Conservation (phyloP, 92 coral and sea anemone species). For the Actinostola sp. region DNA sequence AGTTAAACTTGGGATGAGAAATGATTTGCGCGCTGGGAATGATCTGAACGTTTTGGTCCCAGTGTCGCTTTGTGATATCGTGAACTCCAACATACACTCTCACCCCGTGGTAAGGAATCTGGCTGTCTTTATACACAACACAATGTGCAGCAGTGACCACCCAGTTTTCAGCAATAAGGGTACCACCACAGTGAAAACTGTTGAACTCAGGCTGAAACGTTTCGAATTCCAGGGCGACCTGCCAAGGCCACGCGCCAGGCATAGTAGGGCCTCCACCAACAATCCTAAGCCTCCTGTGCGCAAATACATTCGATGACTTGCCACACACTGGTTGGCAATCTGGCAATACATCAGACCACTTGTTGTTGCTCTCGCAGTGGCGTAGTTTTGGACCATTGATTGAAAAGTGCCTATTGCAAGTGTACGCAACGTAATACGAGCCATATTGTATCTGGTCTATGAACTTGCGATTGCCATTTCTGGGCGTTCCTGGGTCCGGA, state of each 20-base stretch:
- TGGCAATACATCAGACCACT: slow-evolving; percentile 86
- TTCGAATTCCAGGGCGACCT: slow-evolving; percentile 70
- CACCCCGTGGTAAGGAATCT: slow-evolving; percentile 41
- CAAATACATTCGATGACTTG: slow-evolving; percentile 48
- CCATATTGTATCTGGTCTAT: slow-evolving; percentile 73
- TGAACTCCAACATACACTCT: slow-evolving; percentile 80
- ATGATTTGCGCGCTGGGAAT: slow-evolving; percentile 65
- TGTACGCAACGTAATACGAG: slow-evolving; percentile 66
- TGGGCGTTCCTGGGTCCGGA: slow-evolving; percentile 79
- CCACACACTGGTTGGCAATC: slow-evolving; percentile 83
- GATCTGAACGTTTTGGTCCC: slow-evolving; percentile 70
- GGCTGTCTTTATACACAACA: slow-evolving; percentile 44
- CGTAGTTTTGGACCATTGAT: slow-evolving; percentile 81
- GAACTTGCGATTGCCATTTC: slow-evolving; percentile 69
- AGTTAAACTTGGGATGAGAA: slow-evolving; percentile 74
- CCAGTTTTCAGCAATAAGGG: slow-evolving; percentile 88
- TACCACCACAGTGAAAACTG: slow-evolving; percentile 84
- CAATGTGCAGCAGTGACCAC: slow-evolving; percentile 98
- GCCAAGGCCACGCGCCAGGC: slow-evolving; percentile 96
- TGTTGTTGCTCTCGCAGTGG: slow-evolving; percentile 76
- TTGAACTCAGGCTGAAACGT: slow-evolving; percentile 27
- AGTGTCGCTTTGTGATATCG: slow-evolving; percentile 55
- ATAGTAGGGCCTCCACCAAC: slow-evolving; percentile 64
- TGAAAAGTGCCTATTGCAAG: slow-evolving; percentile 66
- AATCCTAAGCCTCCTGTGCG: slow-evolving; percentile 65